Conservation (phyloP, 1,140 invertebrate genomes). For the Drosophila grimshawi region DNA sequence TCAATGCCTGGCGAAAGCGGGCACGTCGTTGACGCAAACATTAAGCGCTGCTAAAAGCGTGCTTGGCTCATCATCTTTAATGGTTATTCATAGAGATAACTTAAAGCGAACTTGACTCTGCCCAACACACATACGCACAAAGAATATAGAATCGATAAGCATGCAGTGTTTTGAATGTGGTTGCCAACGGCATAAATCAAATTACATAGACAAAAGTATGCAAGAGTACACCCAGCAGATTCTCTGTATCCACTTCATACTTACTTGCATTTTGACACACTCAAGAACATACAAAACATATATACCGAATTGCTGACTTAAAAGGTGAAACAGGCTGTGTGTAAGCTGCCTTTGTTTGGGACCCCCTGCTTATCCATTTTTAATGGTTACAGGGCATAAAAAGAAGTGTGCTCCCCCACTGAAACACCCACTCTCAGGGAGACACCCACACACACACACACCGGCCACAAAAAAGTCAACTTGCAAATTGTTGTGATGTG, state of each 20-base stretch:
- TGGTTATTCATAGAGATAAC: slow-evolving; percentile 62
- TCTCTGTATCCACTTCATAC: not conserved
- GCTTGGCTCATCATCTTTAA: slow-evolving; percentile 57
- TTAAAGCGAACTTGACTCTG: slow-evolving; percentile 38
- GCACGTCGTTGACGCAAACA: slow-evolving; percentile 62
- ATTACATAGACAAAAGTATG: slow-evolving; percentile 64
- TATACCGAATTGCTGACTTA: not conserved
- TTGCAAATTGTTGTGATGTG: slow-evolving; percentile 43
- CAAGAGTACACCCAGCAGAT: not conserved
- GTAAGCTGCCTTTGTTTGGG: not conserved
- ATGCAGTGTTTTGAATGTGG: slow-evolving; percentile 30
- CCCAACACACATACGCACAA: not conserved
- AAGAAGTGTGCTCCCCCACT: slow-evolving; percentile 53
- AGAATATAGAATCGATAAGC: slow-evolving; percentile 45
- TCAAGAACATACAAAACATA: not conserved
- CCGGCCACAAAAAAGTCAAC: slow-evolving; percentile 22
- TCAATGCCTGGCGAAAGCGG: slow-evolving; percentile 33
- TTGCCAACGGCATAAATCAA: slow-evolving; percentile 63
- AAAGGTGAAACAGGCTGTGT: not conserved
- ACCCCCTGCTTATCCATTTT: not conserved
- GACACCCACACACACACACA: not conserved
- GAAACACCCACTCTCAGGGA: slow-evolving; percentile 15
- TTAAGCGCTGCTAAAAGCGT: slow-evolving; percentile 72
- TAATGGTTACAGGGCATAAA: slow-evolving; percentile 2
- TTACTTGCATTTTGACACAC: not conserved